A percentile compares a stretch with the other conserved stretches of the same genome.
These are phyloP conservation scores for Polyommatus icarus DNA, from an alignment of 2,888 invertebrate species.

Conservation along the genomic window DNA sequence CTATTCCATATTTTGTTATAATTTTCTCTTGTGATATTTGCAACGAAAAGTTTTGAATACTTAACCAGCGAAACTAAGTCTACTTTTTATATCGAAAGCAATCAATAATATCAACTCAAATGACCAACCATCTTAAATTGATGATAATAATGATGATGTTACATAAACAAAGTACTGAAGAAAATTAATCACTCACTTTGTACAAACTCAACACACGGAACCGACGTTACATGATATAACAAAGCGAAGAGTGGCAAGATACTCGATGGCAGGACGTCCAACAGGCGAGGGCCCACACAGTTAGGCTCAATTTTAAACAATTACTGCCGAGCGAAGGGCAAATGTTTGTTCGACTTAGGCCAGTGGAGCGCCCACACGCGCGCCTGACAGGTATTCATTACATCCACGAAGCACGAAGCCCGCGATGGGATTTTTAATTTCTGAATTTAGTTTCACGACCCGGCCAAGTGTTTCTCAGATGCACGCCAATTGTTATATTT, in stretches of 20 bases:
- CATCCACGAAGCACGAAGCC: slow-evolving; percentile 66
- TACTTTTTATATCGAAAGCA: neutral
- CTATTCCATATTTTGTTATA: too few relatives aligned
- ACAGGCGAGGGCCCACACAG: slow-evolving; percentile 74
- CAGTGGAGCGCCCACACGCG: slow-evolving; percentile 75
- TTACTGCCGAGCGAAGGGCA: slow-evolving; percentile 78
- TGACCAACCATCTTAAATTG: neutral
- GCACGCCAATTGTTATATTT: slow-evolving; percentile 39
- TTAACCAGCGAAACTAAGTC: too few relatives aligned
- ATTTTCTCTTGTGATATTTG: neutral
- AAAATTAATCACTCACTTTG: neutral
- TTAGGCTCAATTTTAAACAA: slow-evolving; percentile 81
- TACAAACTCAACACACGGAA: neutral
- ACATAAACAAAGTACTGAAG: neutral
- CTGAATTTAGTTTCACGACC: slow-evolving; percentile 48
- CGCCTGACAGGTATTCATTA: slow-evolving; percentile 78
- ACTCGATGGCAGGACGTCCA: slow-evolving; percentile 60
- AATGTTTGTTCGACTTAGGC: slow-evolving; percentile 79
- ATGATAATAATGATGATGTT: slow-evolving; percentile 8
- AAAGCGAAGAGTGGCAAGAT: slow-evolving; percentile 52
- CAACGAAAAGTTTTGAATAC: neutral
- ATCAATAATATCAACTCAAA: neutral
- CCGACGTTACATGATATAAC: slow-evolving; percentile 49
- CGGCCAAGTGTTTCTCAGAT: slow-evolving; percentile 43
- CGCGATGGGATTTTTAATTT: slow-evolving; percentile 50